A percentile compares a stretch with the other conserved stretches of the same genome.
phyloP scores from a whole-genome alignment of 30 jellyfish, hydroid and myxozoan genomes.

The Chrysaora quinquecirrha region DNA sequence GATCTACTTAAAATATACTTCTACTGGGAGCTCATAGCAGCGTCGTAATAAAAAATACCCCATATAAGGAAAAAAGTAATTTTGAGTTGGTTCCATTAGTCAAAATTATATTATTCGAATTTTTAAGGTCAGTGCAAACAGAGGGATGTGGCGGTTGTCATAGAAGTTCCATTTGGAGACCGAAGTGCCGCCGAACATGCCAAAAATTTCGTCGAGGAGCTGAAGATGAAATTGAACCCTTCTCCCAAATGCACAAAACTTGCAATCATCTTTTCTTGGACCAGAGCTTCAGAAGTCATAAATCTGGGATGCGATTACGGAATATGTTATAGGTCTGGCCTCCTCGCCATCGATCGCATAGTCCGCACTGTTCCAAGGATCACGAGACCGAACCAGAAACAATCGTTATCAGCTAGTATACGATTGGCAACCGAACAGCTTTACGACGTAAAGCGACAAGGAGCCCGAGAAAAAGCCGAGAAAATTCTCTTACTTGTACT shows the following conservation, averaged over 20 bases:
- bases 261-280: conserved; percentile 23
- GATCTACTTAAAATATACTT: too few relatives aligned
- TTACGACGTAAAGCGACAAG: background rate
- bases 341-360: background rate
- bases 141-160: conserved; percentile 30
- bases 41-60: too few relatives aligned
- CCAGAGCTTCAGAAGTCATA: conserved; percentile 2
- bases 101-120: too few relatives aligned
- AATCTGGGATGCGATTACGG: conserved; percentile 19
- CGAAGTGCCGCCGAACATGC: background rate
- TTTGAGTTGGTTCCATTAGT: too few relatives aligned
- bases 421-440: conserved; percentile 16
- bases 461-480: conserved; percentile 14
- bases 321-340: conserved; percentile 18
- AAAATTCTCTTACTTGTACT: conserved; percentile 20
- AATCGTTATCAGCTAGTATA: background rate
- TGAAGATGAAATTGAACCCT: conserved; percentile 14
- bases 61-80: too few relatives aligned
- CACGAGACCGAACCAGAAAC: background rate
- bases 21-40: too few relatives aligned
- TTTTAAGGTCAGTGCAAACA: conserved; percentile 6
- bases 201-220: background rate
- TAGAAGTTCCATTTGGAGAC: conserved; percentile 16
- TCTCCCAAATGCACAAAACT: conserved; percentile 25
- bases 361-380: background rate